phyloP scores from a whole-genome alignment of 1,140 invertebrate genomes.

The Orussus abietinus region DNA sequence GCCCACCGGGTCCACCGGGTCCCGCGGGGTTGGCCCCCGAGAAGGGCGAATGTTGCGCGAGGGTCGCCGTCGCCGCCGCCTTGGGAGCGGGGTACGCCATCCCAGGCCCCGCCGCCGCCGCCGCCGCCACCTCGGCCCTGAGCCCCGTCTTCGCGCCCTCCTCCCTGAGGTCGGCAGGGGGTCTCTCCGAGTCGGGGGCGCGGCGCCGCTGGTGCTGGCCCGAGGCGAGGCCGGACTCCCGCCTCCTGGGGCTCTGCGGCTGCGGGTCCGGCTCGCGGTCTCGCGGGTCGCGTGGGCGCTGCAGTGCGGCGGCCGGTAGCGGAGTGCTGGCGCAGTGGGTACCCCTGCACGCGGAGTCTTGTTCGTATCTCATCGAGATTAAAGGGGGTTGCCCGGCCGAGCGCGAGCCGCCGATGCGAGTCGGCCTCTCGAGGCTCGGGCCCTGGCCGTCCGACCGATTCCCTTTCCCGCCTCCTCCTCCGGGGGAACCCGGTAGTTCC shows the following conservation, averaged over 20 bases:
- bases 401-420: too few relatives aligned
- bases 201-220: conserved; percentile 16
- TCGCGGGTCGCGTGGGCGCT: conserved; percentile 10
- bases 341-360: conserved; percentile 53
- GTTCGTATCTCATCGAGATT: conserved; percentile 56
- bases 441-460: too few relatives aligned
- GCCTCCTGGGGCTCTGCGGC: too few relatives aligned
- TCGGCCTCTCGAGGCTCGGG: too few relatives aligned
- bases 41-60: conserved; percentile 49
- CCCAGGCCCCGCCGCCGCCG: conserved; percentile 50
- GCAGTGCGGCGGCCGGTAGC: conserved; percentile 43
- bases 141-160: conserved; percentile 50
- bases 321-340: conserved; percentile 56
- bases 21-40: conserved; percentile 22
- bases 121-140: conserved; percentile 48
- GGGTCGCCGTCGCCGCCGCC: conserved; percentile 44
- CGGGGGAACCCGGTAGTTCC: too few relatives aligned
- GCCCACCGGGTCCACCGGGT: conserved; percentile 41
- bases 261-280: too few relatives aligned
- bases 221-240: too few relatives aligned
- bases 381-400: conserved; percentile 46
- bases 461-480: too few relatives aligned
- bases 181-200: conserved; percentile 27
- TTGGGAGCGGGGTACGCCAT: conserved; percentile 54
- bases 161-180: too few relatives aligned